These are phyloP conservation scores for Myrmecobius fasciatus DNA, from an alignment of 2,113 vertebrate species.

Conservation along the genomic window DNA sequence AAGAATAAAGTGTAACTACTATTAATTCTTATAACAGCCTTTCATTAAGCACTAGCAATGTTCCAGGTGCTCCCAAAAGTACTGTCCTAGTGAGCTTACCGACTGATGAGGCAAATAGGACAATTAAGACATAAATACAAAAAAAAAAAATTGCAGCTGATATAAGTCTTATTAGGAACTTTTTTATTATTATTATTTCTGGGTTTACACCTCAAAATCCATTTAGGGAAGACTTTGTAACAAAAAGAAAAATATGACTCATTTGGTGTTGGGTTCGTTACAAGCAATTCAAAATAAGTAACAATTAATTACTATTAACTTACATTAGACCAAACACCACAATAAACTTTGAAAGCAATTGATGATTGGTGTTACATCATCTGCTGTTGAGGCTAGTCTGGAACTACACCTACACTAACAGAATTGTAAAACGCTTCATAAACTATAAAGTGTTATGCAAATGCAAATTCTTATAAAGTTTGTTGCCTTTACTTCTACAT, in stretches of 20 bases:
- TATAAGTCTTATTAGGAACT: neutral
- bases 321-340: neutral
- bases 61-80: constrained; percentile 10
- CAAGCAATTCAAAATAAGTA: neutral
- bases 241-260: neutral
- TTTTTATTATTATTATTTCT: constrained; percentile 22
- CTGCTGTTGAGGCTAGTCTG: neutral
- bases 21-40: constrained; percentile 8
- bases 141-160: neutral
- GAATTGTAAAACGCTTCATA: neutral
- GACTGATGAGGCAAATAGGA: neutral
- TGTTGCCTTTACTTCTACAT: neutral
- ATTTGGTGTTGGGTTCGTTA: neutral
- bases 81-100: neutral
- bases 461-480: neutral
- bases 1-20: constrained; percentile 11
- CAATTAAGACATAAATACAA: neutral
- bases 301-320: neutral
- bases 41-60: neutral
- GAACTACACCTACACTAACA: neutral
- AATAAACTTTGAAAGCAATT: neutral
- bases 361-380: neutral
- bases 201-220: constrained; percentile 8
- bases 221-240: neutral
- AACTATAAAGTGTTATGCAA: neutral